These are phyloP conservation scores for Lytechinus variegatus DNA, from an alignment of 35 echinoderm and acorn worm species.

Conservation along the genomic window DNA sequence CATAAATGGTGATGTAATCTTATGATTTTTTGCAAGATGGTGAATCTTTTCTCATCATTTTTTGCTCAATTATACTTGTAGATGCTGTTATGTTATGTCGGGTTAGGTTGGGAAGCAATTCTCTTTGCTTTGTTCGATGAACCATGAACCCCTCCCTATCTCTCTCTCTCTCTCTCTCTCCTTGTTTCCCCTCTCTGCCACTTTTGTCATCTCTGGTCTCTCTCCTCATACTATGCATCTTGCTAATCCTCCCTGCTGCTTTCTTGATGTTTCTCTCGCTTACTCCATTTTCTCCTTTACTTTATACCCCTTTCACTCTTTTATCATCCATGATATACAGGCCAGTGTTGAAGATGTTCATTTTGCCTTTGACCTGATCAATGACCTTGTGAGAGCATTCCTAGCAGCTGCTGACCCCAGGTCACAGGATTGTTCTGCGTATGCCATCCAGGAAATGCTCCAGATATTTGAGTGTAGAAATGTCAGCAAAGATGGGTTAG, in stretches of 20 bases:
- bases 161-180: neutral
- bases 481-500: constrained; percentile 38
- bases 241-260: too few species aligned
- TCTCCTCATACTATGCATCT: too few species aligned
- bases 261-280: neutral
- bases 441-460: constrained; percentile 93
- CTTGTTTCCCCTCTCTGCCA: neutral
- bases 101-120: too few species aligned
- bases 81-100: too few species aligned
- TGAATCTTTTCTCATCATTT: too few species aligned
- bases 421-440: constrained; percentile 94
- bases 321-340: constrained; percentile 45
- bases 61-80: too few species aligned
- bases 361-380: constrained; percentile 94
- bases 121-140: neutral
- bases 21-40: too few species aligned
- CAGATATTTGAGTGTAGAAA: constrained; percentile 82
- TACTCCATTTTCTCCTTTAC: neutral
- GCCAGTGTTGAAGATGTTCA: constrained; percentile 81
- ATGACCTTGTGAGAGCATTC: constrained; percentile 85
- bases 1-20: too few species aligned
- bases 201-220: neutral
- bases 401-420: constrained; percentile 87
- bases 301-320: neutral
- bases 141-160: neutral